A percentile compares a stretch with the other conserved stretches of the same genome.
Conservation (phyloP, 2,888 invertebrate genomes). For the Gasteruption jaculator region DNA sequence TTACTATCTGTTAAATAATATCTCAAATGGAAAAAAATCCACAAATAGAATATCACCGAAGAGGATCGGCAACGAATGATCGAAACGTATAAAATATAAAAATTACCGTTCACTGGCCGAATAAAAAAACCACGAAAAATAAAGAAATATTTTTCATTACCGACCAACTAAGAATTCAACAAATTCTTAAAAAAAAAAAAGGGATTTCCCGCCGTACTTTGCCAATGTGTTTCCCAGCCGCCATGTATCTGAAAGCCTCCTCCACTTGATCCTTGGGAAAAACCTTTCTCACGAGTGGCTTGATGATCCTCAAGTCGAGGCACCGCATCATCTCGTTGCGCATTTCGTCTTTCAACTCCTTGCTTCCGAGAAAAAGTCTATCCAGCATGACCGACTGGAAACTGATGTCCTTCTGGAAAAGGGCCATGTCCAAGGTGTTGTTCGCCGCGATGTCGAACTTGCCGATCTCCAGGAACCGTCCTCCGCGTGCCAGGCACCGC, state of each 20-base stretch:
- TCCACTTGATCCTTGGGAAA: slow-evolving; percentile 65
- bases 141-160: too few relatives aligned
- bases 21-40: too few relatives aligned
- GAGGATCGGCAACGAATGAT: too few relatives aligned
- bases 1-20: too few relatives aligned
- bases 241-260: slow-evolving; percentile 64
- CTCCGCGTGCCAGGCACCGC: slow-evolving; percentile 57
- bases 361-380: slow-evolving; percentile 58
- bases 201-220: slow-evolving; percentile 56
- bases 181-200: not conserved
- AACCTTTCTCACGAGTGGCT: slow-evolving; percentile 63
- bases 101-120: too few relatives aligned
- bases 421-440: slow-evolving; percentile 60
- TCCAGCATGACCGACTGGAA: slow-evolving; percentile 79
- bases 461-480: slow-evolving; percentile 79
- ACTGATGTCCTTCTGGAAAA: slow-evolving; percentile 66
- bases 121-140: too few relatives aligned
- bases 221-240: slow-evolving; percentile 72
- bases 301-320: slow-evolving; percentile 62
- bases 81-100: too few relatives aligned
- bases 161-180: too few relatives aligned
- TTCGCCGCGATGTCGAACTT: slow-evolving; percentile 76
- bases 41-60: too few relatives aligned
- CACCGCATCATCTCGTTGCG: slow-evolving; percentile 59
- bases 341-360: slow-evolving; percentile 57